These are phyloP conservation scores for Smittia sp. DNA, from an alignment of 2,888 invertebrate genomes.

Conservation along the genomic window DNA sequence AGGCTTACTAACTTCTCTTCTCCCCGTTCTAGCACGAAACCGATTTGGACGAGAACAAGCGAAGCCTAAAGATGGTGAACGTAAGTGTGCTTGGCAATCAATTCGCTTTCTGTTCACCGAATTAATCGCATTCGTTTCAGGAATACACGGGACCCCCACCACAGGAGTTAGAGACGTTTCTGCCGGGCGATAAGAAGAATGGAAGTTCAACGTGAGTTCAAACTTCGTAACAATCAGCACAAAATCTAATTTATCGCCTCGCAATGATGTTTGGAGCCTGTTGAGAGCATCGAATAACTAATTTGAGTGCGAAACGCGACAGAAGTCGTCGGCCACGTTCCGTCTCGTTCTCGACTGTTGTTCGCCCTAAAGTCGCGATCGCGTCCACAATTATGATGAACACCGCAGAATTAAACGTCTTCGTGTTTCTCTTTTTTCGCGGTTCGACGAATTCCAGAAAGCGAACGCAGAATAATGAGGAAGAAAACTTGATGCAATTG, in stretches of 20 bases:
- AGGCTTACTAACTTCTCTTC: too few species aligned
- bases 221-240: constrained; percentile 6
- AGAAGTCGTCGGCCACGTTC: too few species aligned
- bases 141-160: constrained; percentile 56
- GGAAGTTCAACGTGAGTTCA: constrained; percentile 44
- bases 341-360: too few species aligned
- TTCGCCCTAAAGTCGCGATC: too few species aligned
- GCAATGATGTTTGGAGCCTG: neutral
- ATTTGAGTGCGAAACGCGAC: neutral
- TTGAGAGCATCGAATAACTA: neutral
- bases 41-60: too few species aligned
- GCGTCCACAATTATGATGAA: constrained; percentile 6
- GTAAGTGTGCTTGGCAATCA: neutral
- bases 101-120: neutral
- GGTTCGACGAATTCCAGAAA: neutral
- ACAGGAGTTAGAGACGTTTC: constrained; percentile 78
- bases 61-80: neutral
- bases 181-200: constrained; percentile 64
- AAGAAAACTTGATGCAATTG: neutral
- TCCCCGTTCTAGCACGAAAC: too few species aligned
- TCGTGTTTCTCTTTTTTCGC: neutral
- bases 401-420: neutral
- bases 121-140: constrained; percentile 46
- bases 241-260: constrained; percentile 1
- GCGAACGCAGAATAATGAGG: neutral